A percentile compares a stretch with the other conserved stretches of the same genome.
These are phyloP conservation scores for Sminthurinus signatus DNA, from an alignment of 1,140 invertebrate genomes.

Conservation along the genomic window DNA sequence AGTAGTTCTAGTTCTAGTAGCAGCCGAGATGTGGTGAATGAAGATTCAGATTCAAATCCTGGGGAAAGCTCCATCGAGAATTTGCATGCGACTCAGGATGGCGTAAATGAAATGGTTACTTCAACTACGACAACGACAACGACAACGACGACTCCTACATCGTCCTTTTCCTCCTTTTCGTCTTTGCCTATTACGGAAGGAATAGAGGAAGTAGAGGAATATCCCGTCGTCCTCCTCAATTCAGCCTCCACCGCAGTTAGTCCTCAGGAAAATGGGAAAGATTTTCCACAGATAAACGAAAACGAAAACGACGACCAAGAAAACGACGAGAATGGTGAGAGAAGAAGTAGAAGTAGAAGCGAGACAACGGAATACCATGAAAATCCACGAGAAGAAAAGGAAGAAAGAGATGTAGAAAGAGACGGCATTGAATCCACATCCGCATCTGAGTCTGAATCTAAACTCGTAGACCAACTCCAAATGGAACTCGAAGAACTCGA, in stretches of 20 bases:
- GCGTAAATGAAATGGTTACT: constrained; percentile 15
- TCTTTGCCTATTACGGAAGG: constrained; percentile 16
- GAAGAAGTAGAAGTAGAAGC: neutral
- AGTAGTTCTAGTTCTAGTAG: neutral
- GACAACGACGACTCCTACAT: too few species aligned
- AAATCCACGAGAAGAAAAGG: too few species aligned
- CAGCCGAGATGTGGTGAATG: neutral
- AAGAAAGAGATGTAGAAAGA: neutral
- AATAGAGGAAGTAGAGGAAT: constrained; percentile 12
- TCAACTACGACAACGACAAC: neutral
- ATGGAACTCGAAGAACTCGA: neutral
- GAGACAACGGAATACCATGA: too few species aligned
- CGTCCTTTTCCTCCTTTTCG: too few species aligned
- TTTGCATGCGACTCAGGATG: constrained; percentile 10
- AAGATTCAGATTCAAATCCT: constrained; percentile 5
- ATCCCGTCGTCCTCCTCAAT: neutral
- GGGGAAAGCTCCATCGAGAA: too few species aligned
- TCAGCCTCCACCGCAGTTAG: neutral
- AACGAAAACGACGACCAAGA: neutral
- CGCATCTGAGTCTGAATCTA: too few species aligned
- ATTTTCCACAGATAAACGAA: too few species aligned
- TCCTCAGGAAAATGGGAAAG: neutral
- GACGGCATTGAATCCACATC: neutral
- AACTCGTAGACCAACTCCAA: neutral
- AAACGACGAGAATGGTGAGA: too few species aligned